These are phyloP conservation scores for Drosophila percnosoma DNA, from an alignment of 2,888 invertebrate genomes.

Conservation along the genomic window DNA sequence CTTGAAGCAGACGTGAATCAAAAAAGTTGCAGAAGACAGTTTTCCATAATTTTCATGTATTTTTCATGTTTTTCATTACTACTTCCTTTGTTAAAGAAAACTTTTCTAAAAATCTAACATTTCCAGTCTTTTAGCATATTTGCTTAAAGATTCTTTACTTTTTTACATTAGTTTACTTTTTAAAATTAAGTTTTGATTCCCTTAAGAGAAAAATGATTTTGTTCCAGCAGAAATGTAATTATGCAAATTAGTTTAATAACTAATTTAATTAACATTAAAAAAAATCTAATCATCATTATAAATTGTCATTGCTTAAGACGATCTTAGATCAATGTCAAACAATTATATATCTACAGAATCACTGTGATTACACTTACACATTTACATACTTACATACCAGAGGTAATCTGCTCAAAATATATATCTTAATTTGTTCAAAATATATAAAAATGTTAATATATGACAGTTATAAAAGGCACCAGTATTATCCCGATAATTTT, in stretches of 20 bases:
- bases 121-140: fast-evolving
- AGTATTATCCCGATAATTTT: background rate
- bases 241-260: background rate
- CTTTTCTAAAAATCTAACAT: background rate
- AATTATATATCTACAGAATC: background rate
- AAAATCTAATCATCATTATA: no score
- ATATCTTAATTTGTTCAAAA: background rate
- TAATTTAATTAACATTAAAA: no score
- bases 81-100: no score
- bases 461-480: background rate
- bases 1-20: fast-evolving
- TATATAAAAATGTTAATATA: background rate
- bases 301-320: background rate
- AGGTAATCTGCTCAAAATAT: background rate
- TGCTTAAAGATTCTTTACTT: background rate
- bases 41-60: background rate
- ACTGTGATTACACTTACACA: background rate
- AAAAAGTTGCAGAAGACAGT: background rate
- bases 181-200: background rate
- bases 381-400: background rate
- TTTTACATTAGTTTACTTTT: background rate
- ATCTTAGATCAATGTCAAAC: background rate
- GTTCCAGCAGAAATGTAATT: background rate
- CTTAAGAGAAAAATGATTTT: background rate
- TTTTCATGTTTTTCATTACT: background rate